phyloP scores from a whole-genome alignment of 2,113 vertebrate genomes.

The Aegotheles bennettii region DNA sequence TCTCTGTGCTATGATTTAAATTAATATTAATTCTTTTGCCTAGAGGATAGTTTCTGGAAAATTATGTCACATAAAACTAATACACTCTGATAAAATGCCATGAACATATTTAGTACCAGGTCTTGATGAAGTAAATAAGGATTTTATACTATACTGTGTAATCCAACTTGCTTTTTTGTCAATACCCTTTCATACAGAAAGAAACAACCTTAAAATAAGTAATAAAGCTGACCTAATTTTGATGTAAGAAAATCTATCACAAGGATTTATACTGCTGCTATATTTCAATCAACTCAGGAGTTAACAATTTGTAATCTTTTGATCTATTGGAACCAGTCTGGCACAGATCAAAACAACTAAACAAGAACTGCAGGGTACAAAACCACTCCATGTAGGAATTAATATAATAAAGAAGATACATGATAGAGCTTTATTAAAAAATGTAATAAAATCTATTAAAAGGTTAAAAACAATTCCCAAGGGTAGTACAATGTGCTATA shows the following conservation, averaged over 20 bases:
- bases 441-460: background rate
- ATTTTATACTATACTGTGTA: background rate
- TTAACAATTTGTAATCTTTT: conserved; percentile 38
- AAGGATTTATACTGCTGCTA: background rate
- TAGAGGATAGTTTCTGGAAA: background rate
- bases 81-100: background rate
- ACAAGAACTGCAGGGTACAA: background rate
- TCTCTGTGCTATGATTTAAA: background rate
- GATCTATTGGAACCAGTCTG: conserved; percentile 1
- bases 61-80: background rate
- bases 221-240: conserved; percentile 15
- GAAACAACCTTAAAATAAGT: background rate
- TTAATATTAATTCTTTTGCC: background rate
- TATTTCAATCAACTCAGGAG: conserved; percentile 3
- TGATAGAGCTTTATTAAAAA: background rate
- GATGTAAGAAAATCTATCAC: conserved; percentile 16
- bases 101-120: background rate
- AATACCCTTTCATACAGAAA: background rate
- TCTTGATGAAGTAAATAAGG: background rate
- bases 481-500: background rate
- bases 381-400: background rate
- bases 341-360: background rate
- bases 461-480: background rate
- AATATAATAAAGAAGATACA: background rate
- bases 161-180: background rate